Percentiles rank a stretch among this genome's conserved stretches.
Evolutionary conservation across 2,797 vertebrate species (phyloP).

Genomic region (Kryptopterus vitreolus): DNA sequence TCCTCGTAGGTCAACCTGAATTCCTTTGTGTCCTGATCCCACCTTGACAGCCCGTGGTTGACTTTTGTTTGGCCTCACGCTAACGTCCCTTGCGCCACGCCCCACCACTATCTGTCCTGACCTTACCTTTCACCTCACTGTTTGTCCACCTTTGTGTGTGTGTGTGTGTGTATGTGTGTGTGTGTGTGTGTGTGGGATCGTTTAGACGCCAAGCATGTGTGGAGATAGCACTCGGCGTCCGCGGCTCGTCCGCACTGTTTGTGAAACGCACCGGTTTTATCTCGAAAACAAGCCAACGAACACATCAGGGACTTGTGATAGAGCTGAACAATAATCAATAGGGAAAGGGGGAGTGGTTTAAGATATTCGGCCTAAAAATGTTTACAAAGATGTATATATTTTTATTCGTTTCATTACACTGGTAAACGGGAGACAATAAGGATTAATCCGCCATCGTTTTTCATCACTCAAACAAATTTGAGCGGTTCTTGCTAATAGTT

Average conservation of each 20-base stretch:
- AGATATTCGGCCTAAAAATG: background rate
- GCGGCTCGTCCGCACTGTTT: constrained; percentile 71
- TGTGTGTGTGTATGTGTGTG: constrained; percentile 71
- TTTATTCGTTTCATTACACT: background rate
- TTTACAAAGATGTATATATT: background rate
- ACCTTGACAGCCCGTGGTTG: constrained; percentile 60
- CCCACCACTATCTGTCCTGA: constrained; percentile 71
- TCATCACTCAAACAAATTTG: no score
- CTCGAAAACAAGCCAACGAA: constrained; percentile 40
- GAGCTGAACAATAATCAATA: constrained; percentile 34
- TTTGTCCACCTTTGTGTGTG: constrained; percentile 73
- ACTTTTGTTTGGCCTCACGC: constrained; percentile 65
- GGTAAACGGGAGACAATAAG: background rate
- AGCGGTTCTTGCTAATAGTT: no score
- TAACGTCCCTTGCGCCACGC: constrained; percentile 64
- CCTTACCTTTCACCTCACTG: constrained; percentile 71
- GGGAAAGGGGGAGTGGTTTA: background rate
- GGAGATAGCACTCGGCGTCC: constrained; percentile 68
- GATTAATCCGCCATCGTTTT: background rate
- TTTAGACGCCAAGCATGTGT: constrained; percentile 61
- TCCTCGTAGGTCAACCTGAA: constrained; percentile 61
- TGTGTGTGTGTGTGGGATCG: constrained; percentile 71
- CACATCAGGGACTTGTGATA: constrained; percentile 18
- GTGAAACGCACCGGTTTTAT: constrained; percentile 64
- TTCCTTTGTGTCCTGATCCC: constrained; percentile 66